These are phyloP conservation scores for Gallinago jamesoni DNA, from an alignment of 2,113 vertebrate genomes.

Conservation along the genomic window DNA sequence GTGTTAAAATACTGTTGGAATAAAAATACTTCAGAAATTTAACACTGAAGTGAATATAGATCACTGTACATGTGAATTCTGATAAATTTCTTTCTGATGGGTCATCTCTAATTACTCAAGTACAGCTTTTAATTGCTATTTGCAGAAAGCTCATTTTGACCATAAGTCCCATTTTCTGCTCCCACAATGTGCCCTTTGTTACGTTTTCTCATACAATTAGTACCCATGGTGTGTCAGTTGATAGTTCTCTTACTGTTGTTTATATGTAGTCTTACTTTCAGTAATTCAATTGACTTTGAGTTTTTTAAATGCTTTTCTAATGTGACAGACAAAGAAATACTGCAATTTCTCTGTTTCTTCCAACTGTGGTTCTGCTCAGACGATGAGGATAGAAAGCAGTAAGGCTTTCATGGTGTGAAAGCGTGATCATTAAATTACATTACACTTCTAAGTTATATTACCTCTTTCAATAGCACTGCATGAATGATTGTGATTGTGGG, in stretches of 20 bases:
- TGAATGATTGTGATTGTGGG: neutral
- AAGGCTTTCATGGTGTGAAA: neutral
- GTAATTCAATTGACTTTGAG: neutral
- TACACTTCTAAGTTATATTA: neutral
- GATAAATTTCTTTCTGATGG: neutral
- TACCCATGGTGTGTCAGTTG: accelerated
- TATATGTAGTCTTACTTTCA: neutral
- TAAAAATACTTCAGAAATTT: neutral
- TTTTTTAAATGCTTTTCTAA: neutral
- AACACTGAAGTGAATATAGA: neutral
- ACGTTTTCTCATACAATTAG: neutral
- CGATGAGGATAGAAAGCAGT: neutral
- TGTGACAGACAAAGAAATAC: neutral
- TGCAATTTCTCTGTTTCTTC: neutral
- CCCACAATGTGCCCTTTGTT: neutral
- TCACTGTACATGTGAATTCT: neutral
- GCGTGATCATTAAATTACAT: neutral
- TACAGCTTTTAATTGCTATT: neutral
- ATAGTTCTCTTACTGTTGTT: neutral
- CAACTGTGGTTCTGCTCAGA: neutral
- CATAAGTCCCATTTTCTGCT: neutral
- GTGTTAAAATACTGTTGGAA: neutral
- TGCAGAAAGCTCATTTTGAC: neutral
- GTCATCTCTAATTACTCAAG: neutral
- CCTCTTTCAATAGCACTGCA: neutral